Percentiles rank a stretch among this genome's conserved stretches.
phyloP scores from a whole-genome alignment of 1,140 invertebrate species.

The Oryzaephilus surinamensis region DNA sequence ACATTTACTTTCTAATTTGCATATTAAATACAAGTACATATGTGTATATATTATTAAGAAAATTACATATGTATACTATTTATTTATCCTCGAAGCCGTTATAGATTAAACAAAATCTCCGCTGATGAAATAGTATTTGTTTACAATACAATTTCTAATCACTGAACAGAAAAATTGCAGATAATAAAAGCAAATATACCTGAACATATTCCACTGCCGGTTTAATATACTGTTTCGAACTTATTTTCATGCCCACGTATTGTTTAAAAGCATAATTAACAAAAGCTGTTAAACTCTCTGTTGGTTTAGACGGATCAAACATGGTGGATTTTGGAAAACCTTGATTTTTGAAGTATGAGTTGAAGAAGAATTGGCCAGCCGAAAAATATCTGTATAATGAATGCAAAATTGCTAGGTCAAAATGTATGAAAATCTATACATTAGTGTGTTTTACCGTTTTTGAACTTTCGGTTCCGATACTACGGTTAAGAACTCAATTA shows the following conservation, averaged over 20 bases:
- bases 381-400: no score
- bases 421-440: neutral
- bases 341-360: constrained; percentile 63
- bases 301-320: constrained; percentile 56
- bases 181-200: constrained; percentile 30
- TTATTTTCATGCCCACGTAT: constrained; percentile 58
- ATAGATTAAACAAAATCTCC: no score
- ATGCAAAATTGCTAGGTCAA: neutral
- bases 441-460: constrained; percentile 43
- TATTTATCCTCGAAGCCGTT: no score
- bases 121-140: neutral
- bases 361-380: constrained; percentile 55
- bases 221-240: constrained; percentile 60
- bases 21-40: no score
- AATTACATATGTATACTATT: no score
- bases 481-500: constrained; percentile 61
- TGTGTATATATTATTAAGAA: no score
- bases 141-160: constrained; percentile 5
- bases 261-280: constrained; percentile 56
- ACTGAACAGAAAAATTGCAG: neutral
- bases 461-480: constrained; percentile 64
- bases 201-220: constrained; percentile 60
- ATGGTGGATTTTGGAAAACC: constrained; percentile 59
- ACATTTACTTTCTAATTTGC: no score
- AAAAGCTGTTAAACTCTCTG: constrained; percentile 54